Conservation (phyloP, 2,113 vertebrate species). For the Haemorhous mexicanus region DNA sequence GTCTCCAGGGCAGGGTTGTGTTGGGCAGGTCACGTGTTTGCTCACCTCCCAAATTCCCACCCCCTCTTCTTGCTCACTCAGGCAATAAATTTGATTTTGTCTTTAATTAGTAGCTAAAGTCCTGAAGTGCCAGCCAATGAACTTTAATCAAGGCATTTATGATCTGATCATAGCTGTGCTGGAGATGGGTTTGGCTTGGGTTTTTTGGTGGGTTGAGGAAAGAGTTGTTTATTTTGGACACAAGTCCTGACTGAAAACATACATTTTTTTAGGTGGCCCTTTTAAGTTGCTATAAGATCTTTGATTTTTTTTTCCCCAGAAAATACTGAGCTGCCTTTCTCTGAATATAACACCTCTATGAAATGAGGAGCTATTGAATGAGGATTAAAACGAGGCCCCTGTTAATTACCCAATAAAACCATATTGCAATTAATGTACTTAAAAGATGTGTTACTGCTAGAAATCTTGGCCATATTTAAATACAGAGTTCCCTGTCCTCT, state of each 20-base stretch:
- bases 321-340: background rate
- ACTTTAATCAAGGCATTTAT: background rate
- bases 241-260: background rate
- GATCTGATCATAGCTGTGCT: background rate
- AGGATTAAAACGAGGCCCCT: background rate
- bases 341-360: background rate
- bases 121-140: background rate
- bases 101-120: background rate
- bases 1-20: background rate
- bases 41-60: background rate
- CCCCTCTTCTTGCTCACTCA: background rate
- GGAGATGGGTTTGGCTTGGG: background rate
- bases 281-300: background rate
- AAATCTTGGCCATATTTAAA: background rate
- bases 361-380: background rate
- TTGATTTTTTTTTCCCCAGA: constrained; percentile 5
- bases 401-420: background rate
- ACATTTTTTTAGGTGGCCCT: background rate
- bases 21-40: background rate
- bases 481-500: background rate
- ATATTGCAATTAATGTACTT: background rate
- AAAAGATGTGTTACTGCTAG: background rate
- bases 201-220: background rate
- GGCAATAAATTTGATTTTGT: background rate
- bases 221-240: background rate